phyloP scores from a whole-genome alignment of 2,113 vertebrate species.

The Pitta sordida region DNA sequence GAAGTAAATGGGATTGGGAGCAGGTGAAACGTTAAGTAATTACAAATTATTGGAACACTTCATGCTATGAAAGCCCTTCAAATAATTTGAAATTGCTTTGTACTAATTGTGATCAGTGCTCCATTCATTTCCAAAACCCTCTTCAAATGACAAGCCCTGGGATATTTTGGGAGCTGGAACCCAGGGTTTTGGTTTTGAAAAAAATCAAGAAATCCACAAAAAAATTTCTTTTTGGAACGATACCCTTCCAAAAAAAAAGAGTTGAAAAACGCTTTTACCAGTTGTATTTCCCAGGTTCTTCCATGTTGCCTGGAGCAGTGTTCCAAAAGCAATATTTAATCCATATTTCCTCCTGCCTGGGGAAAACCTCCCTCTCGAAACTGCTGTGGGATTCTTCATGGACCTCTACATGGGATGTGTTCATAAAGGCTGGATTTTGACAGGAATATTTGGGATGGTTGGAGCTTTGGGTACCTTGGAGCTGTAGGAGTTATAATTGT shows the following conservation, averaged over 20 bases:
- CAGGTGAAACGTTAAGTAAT: conserved; percentile 71
- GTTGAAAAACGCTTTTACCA: not conserved
- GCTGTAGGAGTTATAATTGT: not conserved
- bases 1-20: conserved; percentile 65
- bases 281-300: not conserved
- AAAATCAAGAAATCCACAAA: not conserved
- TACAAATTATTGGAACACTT: conserved; percentile 70
- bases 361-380: not conserved
- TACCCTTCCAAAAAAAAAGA: not conserved
- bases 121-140: conserved; percentile 56
- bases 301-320: not conserved
- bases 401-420: not conserved
- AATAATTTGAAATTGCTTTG: conserved; percentile 70
- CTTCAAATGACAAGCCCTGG: conserved; percentile 29
- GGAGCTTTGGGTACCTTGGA: not conserved
- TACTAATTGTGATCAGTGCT: conserved; percentile 68
- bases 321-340: not conserved
- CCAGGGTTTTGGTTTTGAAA: not conserved
- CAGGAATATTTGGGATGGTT: not conserved
- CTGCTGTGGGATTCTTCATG: not conserved
- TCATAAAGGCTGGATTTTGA: not conserved
- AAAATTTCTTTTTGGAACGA: not conserved
- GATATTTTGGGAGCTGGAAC: conserved; percentile 56
- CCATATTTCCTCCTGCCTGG: not conserved
- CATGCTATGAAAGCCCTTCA: conserved; percentile 62